Conservation (phyloP, 2,888 invertebrate genomes). For the Hydriomena furcata region DNA sequence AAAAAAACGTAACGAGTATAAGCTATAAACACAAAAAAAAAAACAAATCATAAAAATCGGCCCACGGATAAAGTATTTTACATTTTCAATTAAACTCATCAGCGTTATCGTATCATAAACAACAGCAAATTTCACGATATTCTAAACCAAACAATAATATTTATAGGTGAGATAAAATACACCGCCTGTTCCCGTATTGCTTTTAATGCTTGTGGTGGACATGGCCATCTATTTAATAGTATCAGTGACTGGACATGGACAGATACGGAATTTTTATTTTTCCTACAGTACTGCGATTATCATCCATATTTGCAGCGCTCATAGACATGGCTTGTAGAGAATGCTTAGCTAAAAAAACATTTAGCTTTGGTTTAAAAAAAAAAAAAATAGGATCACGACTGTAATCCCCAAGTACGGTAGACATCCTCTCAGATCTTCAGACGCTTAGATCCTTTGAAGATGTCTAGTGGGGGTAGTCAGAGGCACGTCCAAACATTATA, state of each 20-base stretch:
- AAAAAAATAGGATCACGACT: no score
- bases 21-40: no score
- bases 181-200: constrained; percentile 1
- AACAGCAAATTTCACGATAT: constrained; percentile 24
- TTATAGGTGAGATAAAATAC: constrained; percentile 23
- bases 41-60: neutral
- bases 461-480: no score
- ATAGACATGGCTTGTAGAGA: no score
- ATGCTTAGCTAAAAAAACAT: no score
- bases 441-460: no score
- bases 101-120: constrained; percentile 16
- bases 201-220: neutral
- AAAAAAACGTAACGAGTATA: no score
- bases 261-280: no score
- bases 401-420: no score
- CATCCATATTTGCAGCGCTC: neutral
- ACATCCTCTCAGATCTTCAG: no score
- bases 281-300: neutral
- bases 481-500: no score
- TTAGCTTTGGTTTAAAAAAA: no score
- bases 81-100: constrained; percentile 17
- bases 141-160: constrained; percentile 27
- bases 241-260: neutral
- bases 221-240: neutral
- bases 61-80: neutral